Evolutionary conservation across 2,797 vertebrate genomes (phyloP), one percentile per base, ranked within the genome.

Genomic region (Coreius guichenoti): DNA sequence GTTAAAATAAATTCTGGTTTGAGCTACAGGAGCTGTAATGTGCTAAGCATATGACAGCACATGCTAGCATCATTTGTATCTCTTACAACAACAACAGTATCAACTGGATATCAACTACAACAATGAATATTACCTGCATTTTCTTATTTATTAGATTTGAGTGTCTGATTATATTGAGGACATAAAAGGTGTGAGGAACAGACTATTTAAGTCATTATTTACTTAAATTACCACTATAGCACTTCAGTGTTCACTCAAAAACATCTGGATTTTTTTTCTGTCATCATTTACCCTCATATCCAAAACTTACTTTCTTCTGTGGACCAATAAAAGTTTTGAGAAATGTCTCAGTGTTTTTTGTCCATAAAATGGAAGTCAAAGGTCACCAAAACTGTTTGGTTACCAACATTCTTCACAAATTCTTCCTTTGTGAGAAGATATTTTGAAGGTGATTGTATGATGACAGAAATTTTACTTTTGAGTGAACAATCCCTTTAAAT

Each of bases 1-100:
- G 61, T 67, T 76, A 19, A 63, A 82, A 58, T 65, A 49, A 33
- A 67, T 76, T 39, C 19, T 31, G 81, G 19, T 72, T 43, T 74
- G 70, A 49, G 72, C 9, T 19, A 63, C 56, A 45, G n/a, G 26
- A 65, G 58, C 36, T 63, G 8, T 19, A 45, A 45, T 63, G 56
- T 45, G 14, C 36, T 26, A 58, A 39, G 23, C 3, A 78, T 78
- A 43, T 16, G 61, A 63, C 33, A 39, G 8, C 14, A 76, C 70
- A 73, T 16, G 21, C 49, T 76, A 56, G 49, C 31, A 56, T 0
- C 6, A n/a, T 56, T 31, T 17, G 29, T 31, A 31, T 65, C 14
- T 65, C 63, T 65, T 65, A 29, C n/a, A n/a, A n/a, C n/a, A n/a
- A n/a, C n/a, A n/a, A n/a, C n/a, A n/a, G n/a, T n/a, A n/a, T n/a